Percentiles rank a stretch among this genome's conserved stretches.
These are phyloP conservation scores for Pseudopipra pipra DNA, from an alignment of 2,113 vertebrate genomes.

Conservation along the genomic window DNA sequence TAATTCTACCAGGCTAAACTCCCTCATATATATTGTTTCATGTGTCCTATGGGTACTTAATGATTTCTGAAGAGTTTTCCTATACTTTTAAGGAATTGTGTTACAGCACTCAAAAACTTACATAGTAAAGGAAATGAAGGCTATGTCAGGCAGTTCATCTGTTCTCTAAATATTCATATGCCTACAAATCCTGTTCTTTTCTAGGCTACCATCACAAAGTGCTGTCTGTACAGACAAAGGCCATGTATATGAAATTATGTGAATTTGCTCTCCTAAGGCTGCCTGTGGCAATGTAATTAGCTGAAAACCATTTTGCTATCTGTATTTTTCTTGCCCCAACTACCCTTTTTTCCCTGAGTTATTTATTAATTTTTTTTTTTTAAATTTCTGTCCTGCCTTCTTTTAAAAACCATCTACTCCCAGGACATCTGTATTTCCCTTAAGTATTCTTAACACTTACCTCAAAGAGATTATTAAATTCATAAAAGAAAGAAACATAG, in stretches of 20 bases:
- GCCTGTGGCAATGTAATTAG: not conserved
- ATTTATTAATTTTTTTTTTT: not conserved
- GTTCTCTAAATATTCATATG: not conserved
- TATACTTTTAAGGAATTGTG: not conserved
- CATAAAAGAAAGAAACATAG: constrained; percentile 8
- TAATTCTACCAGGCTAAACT: not conserved
- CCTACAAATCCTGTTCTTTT: not conserved
- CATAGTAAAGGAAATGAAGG: not conserved
- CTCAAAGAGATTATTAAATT: constrained; percentile 10
- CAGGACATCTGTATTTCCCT: not conserved
- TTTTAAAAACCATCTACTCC: not conserved
- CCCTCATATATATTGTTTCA: not conserved
- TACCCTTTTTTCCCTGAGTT: not conserved
- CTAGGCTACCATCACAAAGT: not conserved
- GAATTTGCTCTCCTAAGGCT: not conserved
- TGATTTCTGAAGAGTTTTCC: not conserved
- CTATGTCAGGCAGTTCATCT: not conserved
- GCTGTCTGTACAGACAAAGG: not conserved
- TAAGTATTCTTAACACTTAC: not conserved
- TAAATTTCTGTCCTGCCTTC: not conserved
- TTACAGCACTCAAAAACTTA: not conserved
- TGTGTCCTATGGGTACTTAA: not conserved
- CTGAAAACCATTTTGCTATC: not conserved
- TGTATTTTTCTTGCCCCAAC: not conserved
- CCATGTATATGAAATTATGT: not conserved